These are phyloP conservation scores for Drosophila lini DNA, from an alignment of 1,140 invertebrate genomes.

Conservation along the genomic window DNA sequence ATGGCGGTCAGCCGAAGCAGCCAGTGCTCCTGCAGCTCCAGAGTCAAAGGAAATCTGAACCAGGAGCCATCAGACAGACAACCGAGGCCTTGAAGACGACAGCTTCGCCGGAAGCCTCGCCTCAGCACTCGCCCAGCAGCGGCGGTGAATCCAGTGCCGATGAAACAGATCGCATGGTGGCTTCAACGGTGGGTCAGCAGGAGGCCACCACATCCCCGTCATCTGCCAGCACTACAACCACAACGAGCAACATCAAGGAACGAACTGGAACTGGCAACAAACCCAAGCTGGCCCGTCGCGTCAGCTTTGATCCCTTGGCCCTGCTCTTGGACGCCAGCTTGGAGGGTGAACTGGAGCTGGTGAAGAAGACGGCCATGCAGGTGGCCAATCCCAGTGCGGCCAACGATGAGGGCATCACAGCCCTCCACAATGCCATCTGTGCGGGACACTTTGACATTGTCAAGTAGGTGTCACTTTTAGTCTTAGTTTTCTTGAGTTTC, in stretches of 20 bases:
- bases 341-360: constrained; percentile 98
- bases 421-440: constrained; percentile 99
- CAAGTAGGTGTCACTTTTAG: constrained; percentile 87
- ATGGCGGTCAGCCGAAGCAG: constrained; percentile 50
- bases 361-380: constrained; percentile 97
- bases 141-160: constrained; percentile 70
- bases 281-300: constrained; percentile 90
- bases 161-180: constrained; percentile 66
- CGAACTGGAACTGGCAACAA: constrained; percentile 86
- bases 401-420: constrained; percentile 99
- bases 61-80: constrained; percentile 85
- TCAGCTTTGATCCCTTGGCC: constrained; percentile 99
- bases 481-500: neutral
- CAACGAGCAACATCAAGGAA: constrained; percentile 83
- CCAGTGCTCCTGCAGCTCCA: constrained; percentile 63
- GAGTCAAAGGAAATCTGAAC: constrained; percentile 91
- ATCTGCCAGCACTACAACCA: neutral
- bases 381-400: constrained; percentile 97
- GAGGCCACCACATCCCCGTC: constrained; percentile 14
- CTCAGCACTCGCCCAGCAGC: constrained; percentile 68
- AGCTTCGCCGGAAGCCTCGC: constrained; percentile 39
- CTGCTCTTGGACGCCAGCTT: constrained; percentile 97
- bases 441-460: constrained; percentile 99
- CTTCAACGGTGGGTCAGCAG: constrained; percentile 2
- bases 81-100: constrained; percentile 24